A percentile compares a stretch with the other conserved stretches of the same genome.
These are phyloP conservation scores for Leptoteleia sp. DNA, from an alignment of 1,140 invertebrate genomes.

Conservation along the genomic window DNA sequence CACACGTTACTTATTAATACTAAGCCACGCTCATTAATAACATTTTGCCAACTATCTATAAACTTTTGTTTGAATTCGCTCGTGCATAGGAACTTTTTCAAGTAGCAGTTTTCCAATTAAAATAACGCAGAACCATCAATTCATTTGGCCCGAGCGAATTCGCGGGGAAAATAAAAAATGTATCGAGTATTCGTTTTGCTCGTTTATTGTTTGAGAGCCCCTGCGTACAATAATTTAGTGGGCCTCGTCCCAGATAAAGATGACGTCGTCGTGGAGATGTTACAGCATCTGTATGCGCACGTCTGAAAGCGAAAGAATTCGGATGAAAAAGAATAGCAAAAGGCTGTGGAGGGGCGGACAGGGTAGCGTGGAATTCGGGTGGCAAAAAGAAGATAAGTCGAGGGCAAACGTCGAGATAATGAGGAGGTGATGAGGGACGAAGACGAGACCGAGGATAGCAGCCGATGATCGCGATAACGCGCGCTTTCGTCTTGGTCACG, in stretches of 20 bases:
- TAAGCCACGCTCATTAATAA: too few species aligned
- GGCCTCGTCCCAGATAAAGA: conserved; percentile 60
- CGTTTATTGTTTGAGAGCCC: conserved; percentile 46
- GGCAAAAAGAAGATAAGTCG: too few species aligned
- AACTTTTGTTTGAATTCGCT: too few species aligned
- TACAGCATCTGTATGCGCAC: conserved; percentile 37
- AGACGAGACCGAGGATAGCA: too few species aligned
- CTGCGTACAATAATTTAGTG: conserved; percentile 59
- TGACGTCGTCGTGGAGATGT: conserved; percentile 54
- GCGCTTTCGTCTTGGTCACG: too few species aligned
- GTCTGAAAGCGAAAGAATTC: conserved; percentile 47
- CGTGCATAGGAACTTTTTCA: too few species aligned
- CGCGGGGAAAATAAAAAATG: conserved; percentile 16
- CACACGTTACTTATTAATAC: too few species aligned
- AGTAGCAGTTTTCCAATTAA: conserved; percentile 9
- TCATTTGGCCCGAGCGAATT: neutral
- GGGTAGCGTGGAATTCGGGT: too few species aligned
- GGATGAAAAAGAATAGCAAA: conserved; percentile 47
- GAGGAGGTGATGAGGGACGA: too few species aligned
- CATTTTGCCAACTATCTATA: too few species aligned
- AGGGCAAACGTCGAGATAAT: too few species aligned
- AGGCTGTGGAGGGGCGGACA: conserved; percentile 3
- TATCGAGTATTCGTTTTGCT: conserved; percentile 4
- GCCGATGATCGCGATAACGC: too few species aligned
- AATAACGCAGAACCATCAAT: conserved; percentile 4